phyloP scores from a whole-genome alignment of 1,140 invertebrate species.

The Temnothorax curvispinosus region DNA sequence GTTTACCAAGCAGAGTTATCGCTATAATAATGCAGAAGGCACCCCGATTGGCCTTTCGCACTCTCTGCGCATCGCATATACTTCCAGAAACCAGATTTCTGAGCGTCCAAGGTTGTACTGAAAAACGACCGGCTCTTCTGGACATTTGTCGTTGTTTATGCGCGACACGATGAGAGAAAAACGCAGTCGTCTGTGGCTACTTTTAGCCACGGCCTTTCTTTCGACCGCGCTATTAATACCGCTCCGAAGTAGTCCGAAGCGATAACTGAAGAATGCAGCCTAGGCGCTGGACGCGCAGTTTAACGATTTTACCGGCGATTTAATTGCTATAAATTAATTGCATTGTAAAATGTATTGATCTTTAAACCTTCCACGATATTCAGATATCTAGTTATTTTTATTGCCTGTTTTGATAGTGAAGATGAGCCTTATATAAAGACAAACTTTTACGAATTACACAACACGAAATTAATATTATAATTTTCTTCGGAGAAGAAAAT shows the following conservation, averaged over 20 bases:
- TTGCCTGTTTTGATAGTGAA: not conserved
- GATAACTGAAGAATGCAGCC: conserved; percentile 3
- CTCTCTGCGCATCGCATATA: conserved; percentile 34
- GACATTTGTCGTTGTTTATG: conserved; percentile 21
- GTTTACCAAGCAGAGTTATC: conserved; percentile 18
- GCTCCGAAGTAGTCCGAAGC: too few species aligned
- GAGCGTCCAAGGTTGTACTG: conserved; percentile 39
- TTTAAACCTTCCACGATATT: not conserved
- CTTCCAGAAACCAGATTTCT: conserved; percentile 71
- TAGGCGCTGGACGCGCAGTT: not conserved
- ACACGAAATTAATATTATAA: not conserved
- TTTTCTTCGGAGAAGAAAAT: not conserved
- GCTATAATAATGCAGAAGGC: conserved; percentile 19
- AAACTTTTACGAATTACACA: not conserved
- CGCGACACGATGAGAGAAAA: not conserved
- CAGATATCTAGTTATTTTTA: not conserved
- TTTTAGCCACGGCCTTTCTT: conserved; percentile 3
- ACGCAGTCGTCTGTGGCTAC: not conserved
- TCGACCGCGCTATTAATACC: not conserved
- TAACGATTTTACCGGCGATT: not conserved
- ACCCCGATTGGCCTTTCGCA: conserved; percentile 31
- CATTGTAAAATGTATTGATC: not conserved
- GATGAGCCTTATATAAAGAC: not conserved
- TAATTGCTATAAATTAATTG: not conserved
- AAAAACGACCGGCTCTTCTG: conserved; percentile 20